Evolutionary conservation across 2,113 vertebrate genomes (phyloP), one percentile per base, ranked within the genome.

Genomic region (Atrichornis clamosus): DNA sequence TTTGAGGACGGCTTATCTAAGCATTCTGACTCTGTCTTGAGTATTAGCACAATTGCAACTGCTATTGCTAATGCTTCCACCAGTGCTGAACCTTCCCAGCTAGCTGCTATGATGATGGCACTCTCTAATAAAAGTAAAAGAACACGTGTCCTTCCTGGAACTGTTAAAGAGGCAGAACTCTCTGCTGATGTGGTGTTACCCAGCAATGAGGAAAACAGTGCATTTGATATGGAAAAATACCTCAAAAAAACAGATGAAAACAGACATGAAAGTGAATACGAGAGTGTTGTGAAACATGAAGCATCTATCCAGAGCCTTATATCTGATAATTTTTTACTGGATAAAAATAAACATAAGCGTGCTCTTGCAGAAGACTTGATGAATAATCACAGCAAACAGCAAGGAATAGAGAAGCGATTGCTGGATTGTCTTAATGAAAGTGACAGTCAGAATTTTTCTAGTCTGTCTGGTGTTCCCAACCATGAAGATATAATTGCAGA

Each of bases 11-110:
- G 79, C 24, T 44, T 58, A 11, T 30, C 65, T 80, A 80, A 94
- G 23, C 33, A 26, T 27, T 90, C 93, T 75, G 93, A 98, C 44
- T 97, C 98, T 69, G 84, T 98, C 35, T 97, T 99, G n/a, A 99
- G 98, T 73, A 99, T 99, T 89, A 99, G 99, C 91, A 99, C 98
- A 12, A 99, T 99, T 79, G 99, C 99, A 58, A 98, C 98, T 46
- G 99, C 99, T 52, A 99, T 99, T 64, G 98, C 98, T 8, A 98
- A 99, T 83, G 99, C 98, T 11, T 99, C 99, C 15, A 91, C 98
- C 78, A 99, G 98, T 84, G 98, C 98, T 11, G 98, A 99, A 47
- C 98, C 99, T n/a, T 98, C 98, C 24, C 98, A 99, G 87, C 97
- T 99, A 69, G 99, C 98, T 85, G 98, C 98, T 83, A 99, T 99